Conservation (phyloP, 2,797 vertebrate species). For the Staurois parvus region DNA sequence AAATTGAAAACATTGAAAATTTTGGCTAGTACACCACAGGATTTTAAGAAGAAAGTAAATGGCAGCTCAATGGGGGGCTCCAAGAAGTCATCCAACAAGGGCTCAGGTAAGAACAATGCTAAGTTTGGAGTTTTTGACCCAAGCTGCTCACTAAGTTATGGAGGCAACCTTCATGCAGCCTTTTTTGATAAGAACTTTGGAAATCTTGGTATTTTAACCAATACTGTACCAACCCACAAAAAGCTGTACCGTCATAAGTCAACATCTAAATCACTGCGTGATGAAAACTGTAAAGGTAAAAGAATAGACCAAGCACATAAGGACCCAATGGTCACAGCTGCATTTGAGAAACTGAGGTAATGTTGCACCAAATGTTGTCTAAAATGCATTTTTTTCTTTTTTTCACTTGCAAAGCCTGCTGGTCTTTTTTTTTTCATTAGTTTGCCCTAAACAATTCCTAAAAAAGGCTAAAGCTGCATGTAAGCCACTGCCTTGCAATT, state of each 20-base stretch:
- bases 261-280: constrained; percentile 94
- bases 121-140: constrained; percentile 86
- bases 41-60: constrained; percentile 92
- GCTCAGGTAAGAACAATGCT: constrained; percentile 86
- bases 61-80: constrained; percentile 78
- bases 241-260: constrained; percentile 99
- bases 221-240: constrained; percentile 96
- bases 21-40: constrained; percentile 92
- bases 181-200: constrained; percentile 94
- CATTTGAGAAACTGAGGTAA: constrained; percentile 99
- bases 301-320: constrained; percentile 91
- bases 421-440: constrained; percentile 77
- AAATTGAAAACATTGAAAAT: constrained; percentile 99
- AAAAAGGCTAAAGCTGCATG: constrained; percentile 94
- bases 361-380: constrained; percentile 94
- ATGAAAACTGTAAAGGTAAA: constrained; percentile 97
- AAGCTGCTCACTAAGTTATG: constrained; percentile 84
- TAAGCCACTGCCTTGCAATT: constrained; percentile 84
- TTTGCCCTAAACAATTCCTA: constrained; percentile 78
- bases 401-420: constrained; percentile 82
- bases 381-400: constrained; percentile 85
- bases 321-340: constrained; percentile 94
- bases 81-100: constrained; percentile 89
- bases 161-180: constrained; percentile 76
- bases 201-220: constrained; percentile 92